Conservation (phyloP, 2,888 invertebrate species). For the Trilocha varians region DNA sequence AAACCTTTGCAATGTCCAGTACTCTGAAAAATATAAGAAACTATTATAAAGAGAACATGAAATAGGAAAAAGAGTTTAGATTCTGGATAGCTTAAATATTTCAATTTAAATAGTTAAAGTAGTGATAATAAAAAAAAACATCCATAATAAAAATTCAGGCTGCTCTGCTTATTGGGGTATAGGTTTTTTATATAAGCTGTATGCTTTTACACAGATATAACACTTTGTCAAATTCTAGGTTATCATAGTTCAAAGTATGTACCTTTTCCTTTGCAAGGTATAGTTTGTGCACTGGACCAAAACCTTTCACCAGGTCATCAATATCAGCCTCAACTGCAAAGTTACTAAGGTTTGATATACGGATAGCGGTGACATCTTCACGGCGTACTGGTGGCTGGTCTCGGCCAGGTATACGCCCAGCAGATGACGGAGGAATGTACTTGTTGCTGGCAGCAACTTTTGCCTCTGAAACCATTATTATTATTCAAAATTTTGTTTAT, state of each 20-base stretch:
- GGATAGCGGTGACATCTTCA: constrained; percentile 92
- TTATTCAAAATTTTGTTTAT: too few species aligned
- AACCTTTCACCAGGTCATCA: constrained; percentile 94
- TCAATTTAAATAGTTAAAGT: too few species aligned
- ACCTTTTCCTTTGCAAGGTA: constrained; percentile 96
- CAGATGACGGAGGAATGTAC: constrained; percentile 90
- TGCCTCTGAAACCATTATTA: constrained; percentile 28
- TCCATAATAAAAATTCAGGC: too few species aligned
- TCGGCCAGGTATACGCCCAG: constrained; percentile 77
- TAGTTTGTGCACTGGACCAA: constrained; percentile 93
- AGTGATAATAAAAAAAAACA: too few species aligned
- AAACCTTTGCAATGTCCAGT: constrained; percentile 95
- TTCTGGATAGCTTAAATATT: too few species aligned
- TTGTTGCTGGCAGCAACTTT: constrained; percentile 74
- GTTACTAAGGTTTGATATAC: constrained; percentile 97
- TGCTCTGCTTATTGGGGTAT: too few species aligned
- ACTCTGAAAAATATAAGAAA: constrained; percentile 50
- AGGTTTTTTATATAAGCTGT: too few species aligned
- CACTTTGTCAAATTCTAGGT: too few species aligned
- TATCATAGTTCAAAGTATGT: too few species aligned
- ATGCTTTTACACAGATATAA: too few species aligned
- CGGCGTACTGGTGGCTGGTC: constrained; percentile 80
- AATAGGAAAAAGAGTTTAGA: too few species aligned
- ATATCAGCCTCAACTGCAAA: constrained; percentile 96
- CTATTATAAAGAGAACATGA: too few species aligned